Evolutionary conservation across 1,140 invertebrate genomes (phyloP), one percentile per base, ranked within the genome.

Genomic region (Pollicipes pollicipes): DNA sequence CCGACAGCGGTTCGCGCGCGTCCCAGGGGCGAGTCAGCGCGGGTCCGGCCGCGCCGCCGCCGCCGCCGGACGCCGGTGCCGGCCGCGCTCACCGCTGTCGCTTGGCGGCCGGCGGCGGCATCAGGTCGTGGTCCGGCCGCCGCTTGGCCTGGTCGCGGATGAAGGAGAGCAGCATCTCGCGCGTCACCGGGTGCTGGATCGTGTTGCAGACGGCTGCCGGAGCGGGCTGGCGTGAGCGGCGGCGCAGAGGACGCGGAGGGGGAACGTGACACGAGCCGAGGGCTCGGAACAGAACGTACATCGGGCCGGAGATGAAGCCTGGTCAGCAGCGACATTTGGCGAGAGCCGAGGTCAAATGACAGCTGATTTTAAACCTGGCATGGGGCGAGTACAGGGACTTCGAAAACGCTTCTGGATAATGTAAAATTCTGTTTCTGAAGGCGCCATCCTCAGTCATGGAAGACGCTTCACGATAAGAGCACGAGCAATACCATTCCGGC

Each of bases 111-210:
- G 74, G 74, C 21, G 74, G 74, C 1, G 74, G 74, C 74, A 75
- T 75, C 32, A 73, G 64, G 30, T 73, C 72, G 30, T 72, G 70
- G 71, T 74, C 71, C 10, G 72, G 68, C 28, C 71, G 72, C 70
- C 73, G 74, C 75, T 76, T 82, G n/a, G 80, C 73, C 72, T 85
- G 79, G 16, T 79, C 80, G 16, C 87, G 82, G 73, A 95, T 94
- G 77, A 82, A 90, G 37, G 87, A 80, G 31, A 95, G 77, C 26
- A 96, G 83, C 71, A 82, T 81, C 30, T 93, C 87, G 78, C 88
- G 88, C 0, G 91, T 94, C 0, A 96, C 87, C 0, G 93, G 93
- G 75, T 88, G 79, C 28, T 76, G 76, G 76, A 97, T 85, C 74
- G 82, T 83, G 32, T 81, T 77, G 72, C 79, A 81, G 0, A 85